A percentile compares a stretch with the other conserved stretches of the same genome.
These are phyloP conservation scores for Rhopalosiphum maidis DNA, from an alignment of 1,140 invertebrate species.

Conservation along the genomic window DNA sequence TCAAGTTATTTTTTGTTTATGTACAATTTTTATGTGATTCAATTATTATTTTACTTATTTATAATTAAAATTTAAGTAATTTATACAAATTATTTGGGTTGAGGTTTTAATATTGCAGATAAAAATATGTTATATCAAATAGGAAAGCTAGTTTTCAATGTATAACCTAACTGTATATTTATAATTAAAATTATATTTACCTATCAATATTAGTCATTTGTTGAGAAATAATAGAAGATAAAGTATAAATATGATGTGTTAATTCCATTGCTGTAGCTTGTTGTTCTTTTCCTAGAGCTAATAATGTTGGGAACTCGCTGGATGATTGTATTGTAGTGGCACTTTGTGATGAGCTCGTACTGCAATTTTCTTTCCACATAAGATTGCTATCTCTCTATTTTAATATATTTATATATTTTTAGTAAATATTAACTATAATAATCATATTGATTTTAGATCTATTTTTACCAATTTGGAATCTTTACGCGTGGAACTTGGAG, in stretches of 20 bases:
- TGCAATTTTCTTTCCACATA: conserved; percentile 60
- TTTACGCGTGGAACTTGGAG: conserved; percentile 61
- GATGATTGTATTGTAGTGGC: conserved; percentile 54
- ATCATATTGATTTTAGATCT: background rate
- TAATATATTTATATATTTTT: background rate
- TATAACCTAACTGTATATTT: background rate
- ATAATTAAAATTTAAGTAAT: background rate
- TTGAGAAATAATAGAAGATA: conserved; percentile 82
- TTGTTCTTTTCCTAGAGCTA: conserved; percentile 68
- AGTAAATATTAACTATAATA: background rate
- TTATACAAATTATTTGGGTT: background rate
- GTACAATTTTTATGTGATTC: background rate
- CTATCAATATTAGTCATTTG: conserved; percentile 85
- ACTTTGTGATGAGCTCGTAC: conserved; percentile 49
- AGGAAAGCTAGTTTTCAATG: background rate
- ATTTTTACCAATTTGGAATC: conserved; percentile 33
- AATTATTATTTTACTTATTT: background rate
- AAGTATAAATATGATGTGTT: conserved; percentile 81
- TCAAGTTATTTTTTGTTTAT: too few relatives aligned
- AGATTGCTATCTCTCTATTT: conserved; percentile 24
- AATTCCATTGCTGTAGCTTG: conserved; percentile 76
- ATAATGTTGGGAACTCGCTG: conserved; percentile 63
- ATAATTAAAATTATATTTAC: conserved; percentile 62
- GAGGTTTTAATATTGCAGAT: background rate
- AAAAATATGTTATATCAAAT: background rate